Evolutionary conservation across 1,140 invertebrate genomes (phyloP).

Genomic region (Coboldia fuscipes): DNA sequence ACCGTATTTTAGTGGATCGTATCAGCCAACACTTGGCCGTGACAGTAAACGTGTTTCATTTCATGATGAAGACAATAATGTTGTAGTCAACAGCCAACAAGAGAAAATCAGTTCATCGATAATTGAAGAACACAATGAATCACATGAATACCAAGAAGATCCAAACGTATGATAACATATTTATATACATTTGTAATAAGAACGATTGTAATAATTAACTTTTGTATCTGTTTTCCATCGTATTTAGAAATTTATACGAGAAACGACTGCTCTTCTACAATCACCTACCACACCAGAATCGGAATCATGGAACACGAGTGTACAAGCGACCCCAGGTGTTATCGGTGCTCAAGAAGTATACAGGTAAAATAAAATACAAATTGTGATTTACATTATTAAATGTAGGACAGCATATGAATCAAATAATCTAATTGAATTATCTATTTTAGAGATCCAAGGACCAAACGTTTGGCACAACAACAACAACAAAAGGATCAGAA

Average conservation of each 20-base stretch:
- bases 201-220: constrained; percentile 4
- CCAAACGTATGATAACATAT: constrained; percentile 65
- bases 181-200: neutral
- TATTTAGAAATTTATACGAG: constrained; percentile 54
- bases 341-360: constrained; percentile 90
- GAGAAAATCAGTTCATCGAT: no score
- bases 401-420: neutral
- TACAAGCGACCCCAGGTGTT: constrained; percentile 60
- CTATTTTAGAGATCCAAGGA: constrained; percentile 50
- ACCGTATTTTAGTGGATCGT: neutral
- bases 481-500: constrained; percentile 42
- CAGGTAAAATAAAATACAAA: constrained; percentile 43
- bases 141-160: constrained; percentile 35
- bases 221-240: constrained; percentile 8
- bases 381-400: no score
- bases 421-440: constrained; percentile 3
- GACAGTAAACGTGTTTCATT: constrained; percentile 44
- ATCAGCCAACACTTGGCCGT: constrained; percentile 5
- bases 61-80: constrained; percentile 39
- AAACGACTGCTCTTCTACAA: constrained; percentile 52
- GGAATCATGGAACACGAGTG: constrained; percentile 22
- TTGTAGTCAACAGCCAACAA: constrained; percentile 2
- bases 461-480: constrained; percentile 57
- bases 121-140: constrained; percentile 7
- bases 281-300: constrained; percentile 45